Evolutionary conservation across 2,888 invertebrate species (phyloP), one percentile per base, ranked within the genome.

Genomic region (Idaea biselata): DNA sequence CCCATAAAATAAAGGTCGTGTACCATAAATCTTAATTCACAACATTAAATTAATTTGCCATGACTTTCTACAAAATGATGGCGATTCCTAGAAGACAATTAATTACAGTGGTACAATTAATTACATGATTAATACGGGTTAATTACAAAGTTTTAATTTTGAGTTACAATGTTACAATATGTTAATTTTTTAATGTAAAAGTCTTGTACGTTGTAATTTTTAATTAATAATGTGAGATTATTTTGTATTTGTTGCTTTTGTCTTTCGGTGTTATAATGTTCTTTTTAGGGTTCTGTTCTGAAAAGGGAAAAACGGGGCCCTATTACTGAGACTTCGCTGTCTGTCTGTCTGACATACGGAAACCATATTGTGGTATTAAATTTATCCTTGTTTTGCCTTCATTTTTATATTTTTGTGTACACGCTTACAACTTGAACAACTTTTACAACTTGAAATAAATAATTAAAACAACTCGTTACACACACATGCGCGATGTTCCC

Each of bases 41-140:
- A 44, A 11, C 44, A 44, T 44, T 44, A 60, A 56, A 17, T 33
- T 60, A 58, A 61, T 63, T 63, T 61, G 60, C 61, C 44, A 44
- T 44, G 44, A 44, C 44, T 44, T 44, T 44, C 44, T 44, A 44
- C 44, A 44, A 44, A 44, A 44, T 14, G 44, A 44, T 14, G 44
- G 44, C 44, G 14, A 11, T 44, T 44, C 44, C 14, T 8, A 44
- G 44, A 44, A 25, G 8, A 8, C 44, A 44, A 44, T 44, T 44
- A 44, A 44, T 44, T 44, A 44, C 3, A 44, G 14, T 44, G 14
- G 11, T 8, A 8, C 14, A 44, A 44, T 44, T 44, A 44, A 44
- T 44, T 44, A 44, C 58, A 58, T 31, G 58, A 8, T n/a, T 58
- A 25, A 25, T 58, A 58, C 25, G 18, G 58, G 16, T 58, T 31